Base-by-base conservation (phyloP, 2,888 invertebrate genomes). In the Oligia strigilis region DNA sequence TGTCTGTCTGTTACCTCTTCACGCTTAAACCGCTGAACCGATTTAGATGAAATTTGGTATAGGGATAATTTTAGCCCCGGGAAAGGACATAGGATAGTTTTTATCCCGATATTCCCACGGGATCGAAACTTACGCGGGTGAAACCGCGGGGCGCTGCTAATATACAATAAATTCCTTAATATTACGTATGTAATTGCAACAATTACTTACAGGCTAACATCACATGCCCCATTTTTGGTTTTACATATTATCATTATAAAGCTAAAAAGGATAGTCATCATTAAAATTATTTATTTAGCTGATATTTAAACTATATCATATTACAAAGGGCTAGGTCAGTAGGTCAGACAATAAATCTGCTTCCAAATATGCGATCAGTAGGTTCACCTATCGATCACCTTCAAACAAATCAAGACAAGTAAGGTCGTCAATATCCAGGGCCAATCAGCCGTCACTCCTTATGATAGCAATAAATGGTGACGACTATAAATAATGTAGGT, bases 371-470 rank as follows among this genome's bases (percentile, higher is more conserved):
- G 14, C 29, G n/a, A 70, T 46, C 36, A 43, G n/a, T 40, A 23
- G 9, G n/a, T 8, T n/a, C 65, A 55, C 64, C 13, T 19, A 49
- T 75, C 82, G 1, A 62, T 55, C 64, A 72, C 17, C 29, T 13
- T 43, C 29, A 70, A 69, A 72, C 36, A 52, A 62, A 71, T 62
- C 43, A 29, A 62, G 6, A 49, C 70, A 11, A 80, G 69, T 72
- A 66, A 49, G 77, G 71, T 64, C 43, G 40, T 72, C 55, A 19
- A 58, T 55, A 52, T 69, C 23, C 60, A 60, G 52, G 49, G 58
- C 64, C 67, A 64, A 11, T 75, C 86, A 83, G 19, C 69, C 58
- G 87, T 83, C 83, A 83, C 3, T 72, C 83, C 83, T 49, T 78
- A 60, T 19, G 58, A 9, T 14, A 52, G 43, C 23, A 11, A 23